Evolutionary conservation across 2,113 vertebrate genomes (phyloP).

Genomic region (Sander lucioperca): DNA sequence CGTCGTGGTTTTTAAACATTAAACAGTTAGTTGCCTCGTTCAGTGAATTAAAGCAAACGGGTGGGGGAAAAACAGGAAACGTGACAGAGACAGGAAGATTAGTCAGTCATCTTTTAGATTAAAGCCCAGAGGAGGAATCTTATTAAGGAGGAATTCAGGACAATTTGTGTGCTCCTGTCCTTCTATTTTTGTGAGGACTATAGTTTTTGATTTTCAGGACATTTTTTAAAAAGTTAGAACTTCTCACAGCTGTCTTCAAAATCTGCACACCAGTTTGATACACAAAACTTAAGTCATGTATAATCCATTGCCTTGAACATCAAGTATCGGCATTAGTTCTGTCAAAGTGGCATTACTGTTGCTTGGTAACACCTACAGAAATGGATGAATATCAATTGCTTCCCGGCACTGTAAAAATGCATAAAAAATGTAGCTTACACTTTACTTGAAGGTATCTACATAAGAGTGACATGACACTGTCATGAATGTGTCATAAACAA

Average conservation of each 20-base stretch:
- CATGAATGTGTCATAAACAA: too few species aligned
- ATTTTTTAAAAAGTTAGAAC: neutral
- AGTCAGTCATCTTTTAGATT: conserved; percentile 20
- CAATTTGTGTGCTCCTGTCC: neutral
- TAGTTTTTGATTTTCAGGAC: neutral
- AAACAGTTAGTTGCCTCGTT: conserved; percentile 13
- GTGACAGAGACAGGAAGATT: conserved; percentile 2
- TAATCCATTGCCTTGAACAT: neutral
- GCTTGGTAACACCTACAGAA: neutral
- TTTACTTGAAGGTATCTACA: too few species aligned
- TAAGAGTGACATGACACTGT: too few species aligned
- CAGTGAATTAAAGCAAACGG: conserved; percentile 16
- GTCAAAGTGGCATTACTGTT: neutral
- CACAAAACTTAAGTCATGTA: neutral
- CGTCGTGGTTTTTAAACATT: conserved; percentile 29
- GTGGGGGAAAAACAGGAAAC: conserved; percentile 10
- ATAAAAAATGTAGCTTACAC: too few species aligned
- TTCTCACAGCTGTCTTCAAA: neutral
- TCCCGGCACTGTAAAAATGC: neutral
- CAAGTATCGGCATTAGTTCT: too few species aligned
- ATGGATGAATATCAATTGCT: neutral
- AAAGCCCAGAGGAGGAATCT: neutral
- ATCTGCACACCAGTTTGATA: neutral
- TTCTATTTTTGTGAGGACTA: neutral
- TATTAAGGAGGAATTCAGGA: neutral